Percentiles rank a stretch among this genome's conserved stretches.
These are phyloP conservation scores for Meloidogyne chitwoodi DNA, from an alignment of 1,140 invertebrate genomes.

Conservation along the genomic window DNA sequence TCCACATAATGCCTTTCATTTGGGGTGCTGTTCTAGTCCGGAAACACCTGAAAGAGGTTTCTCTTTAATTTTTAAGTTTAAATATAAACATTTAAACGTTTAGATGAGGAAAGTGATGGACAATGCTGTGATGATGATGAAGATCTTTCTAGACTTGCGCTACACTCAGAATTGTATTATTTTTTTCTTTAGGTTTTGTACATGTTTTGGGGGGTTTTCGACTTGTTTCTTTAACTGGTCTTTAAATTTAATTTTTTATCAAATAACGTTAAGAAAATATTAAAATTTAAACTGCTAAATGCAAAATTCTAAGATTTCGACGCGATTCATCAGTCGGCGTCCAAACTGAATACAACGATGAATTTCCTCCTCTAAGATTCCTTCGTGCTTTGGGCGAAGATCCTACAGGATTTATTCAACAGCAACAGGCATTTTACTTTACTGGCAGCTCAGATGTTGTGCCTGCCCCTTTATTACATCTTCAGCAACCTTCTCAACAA, in stretches of 20 bases:
- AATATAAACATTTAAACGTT: neutral
- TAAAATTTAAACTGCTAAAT: too few species aligned
- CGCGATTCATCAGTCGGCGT: constrained; percentile 18
- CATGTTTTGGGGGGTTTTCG: neutral
- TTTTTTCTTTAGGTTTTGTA: neutral
- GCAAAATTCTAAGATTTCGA: constrained; percentile 5
- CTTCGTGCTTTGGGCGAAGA: constrained; percentile 23
- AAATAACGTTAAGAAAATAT: too few species aligned
- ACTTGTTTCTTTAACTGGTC: too few species aligned
- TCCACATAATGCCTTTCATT: constrained; percentile 26
- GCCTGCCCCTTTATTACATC: neutral
- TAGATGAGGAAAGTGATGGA: constrained; percentile 27
- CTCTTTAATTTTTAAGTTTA: neutral
- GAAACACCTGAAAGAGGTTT: constrained; percentile 19
- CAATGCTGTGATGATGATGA: constrained; percentile 23
- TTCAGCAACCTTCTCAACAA: constrained; percentile 6
- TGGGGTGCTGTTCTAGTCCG: constrained; percentile 30
- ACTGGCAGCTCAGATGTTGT: constrained; percentile 8
- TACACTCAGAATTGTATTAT: constrained; percentile 23
- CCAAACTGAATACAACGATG: constrained; percentile 37
- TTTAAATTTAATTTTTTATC: too few species aligned
- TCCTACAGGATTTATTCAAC: neutral
- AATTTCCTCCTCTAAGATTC: constrained; percentile 34
- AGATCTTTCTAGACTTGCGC: constrained; percentile 21
- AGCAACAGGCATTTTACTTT: constrained; percentile 16